Base-by-base conservation (phyloP, 2,113 vertebrate genomes). In the Tetrao urogallus region DNA sequence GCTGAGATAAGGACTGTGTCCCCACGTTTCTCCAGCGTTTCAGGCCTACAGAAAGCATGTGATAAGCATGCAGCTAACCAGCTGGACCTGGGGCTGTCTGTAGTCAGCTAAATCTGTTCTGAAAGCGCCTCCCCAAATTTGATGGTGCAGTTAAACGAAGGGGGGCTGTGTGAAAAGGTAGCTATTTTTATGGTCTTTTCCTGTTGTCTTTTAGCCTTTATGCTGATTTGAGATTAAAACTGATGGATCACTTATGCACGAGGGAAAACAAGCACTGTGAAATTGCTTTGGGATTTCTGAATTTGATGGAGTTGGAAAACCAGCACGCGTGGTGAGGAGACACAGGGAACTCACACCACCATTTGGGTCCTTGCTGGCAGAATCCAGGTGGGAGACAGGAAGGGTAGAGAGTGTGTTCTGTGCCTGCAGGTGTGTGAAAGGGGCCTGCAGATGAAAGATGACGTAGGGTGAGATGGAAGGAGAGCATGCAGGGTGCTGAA, bases 141-240 rank as follows among this genome's bases (percentile, higher is more conserved):
- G 15, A 25, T 34, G 64, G 2, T 0, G 2, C 11, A 21, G 74
- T 52, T 63, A 38, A n/a, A 50, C 60, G 7, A 61, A 67, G 73
- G 48, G n/a, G 14, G 3, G 43, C 58, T 64, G 34, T 76, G 34
- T 8, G 38, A 25, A 24, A 54, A 36, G 36, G 18, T 48, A 0
- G 56, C 66, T 54, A 11, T 48, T 65, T 90, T 72, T 93, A n/a
- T 14, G 73, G 10, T 79, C 8, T 63, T 78, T 38, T 88, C 16
- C 52, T 89, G 3, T 61, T 72, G 70, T 58, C 40, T 86, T 67
- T 82, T 82, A 84, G 82, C 42, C 28, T 87, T 79, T 74, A 64
- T 77, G 40, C 16, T 95, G 72, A 25, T 76, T 73, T 89, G 56
- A 81, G 47, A 50, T 56, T n/a, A 40, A 81, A 88, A 74, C 48